These are phyloP conservation scores for Diadumene lineata DNA, from an alignment of 92 coral and sea anemone species.

Conservation along the genomic window DNA sequence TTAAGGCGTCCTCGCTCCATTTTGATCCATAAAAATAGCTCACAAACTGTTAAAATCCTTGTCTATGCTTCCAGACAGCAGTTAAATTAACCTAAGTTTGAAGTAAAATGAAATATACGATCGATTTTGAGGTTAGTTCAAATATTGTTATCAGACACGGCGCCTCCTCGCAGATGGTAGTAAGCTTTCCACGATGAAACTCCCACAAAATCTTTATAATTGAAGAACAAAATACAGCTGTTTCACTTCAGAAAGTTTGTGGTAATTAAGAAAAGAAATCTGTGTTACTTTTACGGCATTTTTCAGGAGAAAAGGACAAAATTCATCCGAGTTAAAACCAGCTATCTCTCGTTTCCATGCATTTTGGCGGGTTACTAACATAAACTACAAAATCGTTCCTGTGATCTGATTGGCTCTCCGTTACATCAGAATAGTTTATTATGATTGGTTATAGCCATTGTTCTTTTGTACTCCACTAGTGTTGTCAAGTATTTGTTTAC, in stretches of 20 bases:
- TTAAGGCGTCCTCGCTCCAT: constrained; percentile 34
- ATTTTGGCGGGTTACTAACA: constrained; percentile 92
- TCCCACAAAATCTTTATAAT: background rate
- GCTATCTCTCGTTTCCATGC: constrained; percentile 52
- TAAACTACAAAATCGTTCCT: constrained; percentile 64
- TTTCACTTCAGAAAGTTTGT: background rate
- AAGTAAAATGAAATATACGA: background rate
- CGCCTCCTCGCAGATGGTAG: background rate
- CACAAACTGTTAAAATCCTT: background rate
- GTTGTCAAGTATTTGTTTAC: constrained; percentile 58
- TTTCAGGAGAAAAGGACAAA: background rate
- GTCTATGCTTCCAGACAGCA: background rate
- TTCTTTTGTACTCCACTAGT: constrained; percentile 50
- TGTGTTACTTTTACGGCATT: background rate
- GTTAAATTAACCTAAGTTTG: background rate
- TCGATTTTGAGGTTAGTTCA: constrained; percentile 24
- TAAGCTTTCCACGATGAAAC: background rate
- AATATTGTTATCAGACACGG: background rate
- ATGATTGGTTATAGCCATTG: constrained; percentile 59
- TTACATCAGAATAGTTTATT: constrained; percentile 59
- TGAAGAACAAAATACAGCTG: background rate
- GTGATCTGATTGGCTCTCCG: constrained; percentile 50
- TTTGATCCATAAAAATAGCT: constrained; percentile 18
- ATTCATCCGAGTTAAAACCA: background rate
- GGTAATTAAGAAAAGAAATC: background rate